Evolutionary conservation across 1,140 invertebrate species (phyloP).

Genomic region (Eueides isabella): DNA sequence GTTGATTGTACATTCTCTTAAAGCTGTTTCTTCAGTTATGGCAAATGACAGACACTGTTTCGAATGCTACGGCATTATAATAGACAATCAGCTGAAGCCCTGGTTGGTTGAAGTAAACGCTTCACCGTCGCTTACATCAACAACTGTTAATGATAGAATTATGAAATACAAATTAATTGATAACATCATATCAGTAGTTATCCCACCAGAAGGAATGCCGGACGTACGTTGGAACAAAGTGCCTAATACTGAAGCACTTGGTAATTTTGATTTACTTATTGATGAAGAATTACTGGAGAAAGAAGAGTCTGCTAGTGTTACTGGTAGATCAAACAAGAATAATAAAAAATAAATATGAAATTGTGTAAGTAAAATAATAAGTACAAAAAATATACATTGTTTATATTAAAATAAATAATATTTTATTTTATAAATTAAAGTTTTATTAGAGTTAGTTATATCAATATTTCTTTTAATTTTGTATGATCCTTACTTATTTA

Average conservation of each 20-base stretch:
- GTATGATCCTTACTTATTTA: too few species aligned
- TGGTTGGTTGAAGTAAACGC: conserved; percentile 97
- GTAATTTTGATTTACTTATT: conserved; percentile 94
- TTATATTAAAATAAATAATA: background rate
- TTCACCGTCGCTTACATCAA: conserved; percentile 96
- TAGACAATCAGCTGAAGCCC: conserved; percentile 92
- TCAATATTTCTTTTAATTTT: too few species aligned
- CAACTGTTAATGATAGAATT: conserved; percentile 97
- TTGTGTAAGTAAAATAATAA: background rate
- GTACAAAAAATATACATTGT: too few species aligned
- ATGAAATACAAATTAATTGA: conserved; percentile 98
- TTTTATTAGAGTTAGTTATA: background rate
- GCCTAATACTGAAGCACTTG: conserved; percentile 89
- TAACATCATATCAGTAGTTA: conserved; percentile 95
- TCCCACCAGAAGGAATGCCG: conserved; percentile 94
- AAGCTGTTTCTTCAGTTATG: conserved; percentile 91
- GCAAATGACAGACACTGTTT: conserved; percentile 92
- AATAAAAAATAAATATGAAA: conserved; percentile 23
- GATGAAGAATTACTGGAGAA: conserved; percentile 88
- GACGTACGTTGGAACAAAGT: conserved; percentile 96
- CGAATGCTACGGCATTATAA: conserved; percentile 96
- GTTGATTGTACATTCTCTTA: conserved; percentile 93
- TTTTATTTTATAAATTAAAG: background rate
- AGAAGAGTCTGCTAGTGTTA: conserved; percentile 49
- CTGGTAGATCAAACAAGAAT: conserved; percentile 16